Conservation (phyloP, 2,113 vertebrate genomes). For the Okapia johnstoni region DNA sequence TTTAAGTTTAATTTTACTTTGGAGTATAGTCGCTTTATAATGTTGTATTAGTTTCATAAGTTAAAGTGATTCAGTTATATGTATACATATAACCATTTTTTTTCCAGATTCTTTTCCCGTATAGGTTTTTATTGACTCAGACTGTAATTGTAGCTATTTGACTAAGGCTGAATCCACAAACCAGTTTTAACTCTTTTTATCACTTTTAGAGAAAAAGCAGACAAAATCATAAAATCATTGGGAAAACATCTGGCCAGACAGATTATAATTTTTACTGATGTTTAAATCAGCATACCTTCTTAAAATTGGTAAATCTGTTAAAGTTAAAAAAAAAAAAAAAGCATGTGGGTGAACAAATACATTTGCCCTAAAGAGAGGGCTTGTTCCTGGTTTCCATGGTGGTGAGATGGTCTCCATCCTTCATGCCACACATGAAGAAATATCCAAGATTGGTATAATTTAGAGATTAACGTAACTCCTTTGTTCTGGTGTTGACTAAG, state of each 20-base stretch:
- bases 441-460: neutral
- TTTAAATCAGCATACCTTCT: neutral
- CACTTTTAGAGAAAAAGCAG: slow-evolving; percentile 12
- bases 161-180: neutral
- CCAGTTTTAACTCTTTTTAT: neutral
- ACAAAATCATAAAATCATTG: neutral
- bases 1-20: neutral
- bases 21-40: neutral
- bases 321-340: neutral
- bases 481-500: slow-evolving; percentile 9
- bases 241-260: neutral
- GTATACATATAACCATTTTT: neutral
- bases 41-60: neutral
- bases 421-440: neutral
- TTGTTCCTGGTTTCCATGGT: neutral
- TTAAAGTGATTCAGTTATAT: neutral
- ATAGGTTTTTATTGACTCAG: neutral
- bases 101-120: neutral
- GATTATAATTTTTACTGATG: neutral
- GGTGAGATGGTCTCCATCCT: neutral
- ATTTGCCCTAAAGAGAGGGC: neutral
- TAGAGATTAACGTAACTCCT: slow-evolving; percentile 29
- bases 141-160: neutral
- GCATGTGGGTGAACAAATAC: neutral
- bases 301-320: neutral